phyloP scores from a whole-genome alignment of 2,113 vertebrate genomes.

The Anthoscopus minutus region DNA sequence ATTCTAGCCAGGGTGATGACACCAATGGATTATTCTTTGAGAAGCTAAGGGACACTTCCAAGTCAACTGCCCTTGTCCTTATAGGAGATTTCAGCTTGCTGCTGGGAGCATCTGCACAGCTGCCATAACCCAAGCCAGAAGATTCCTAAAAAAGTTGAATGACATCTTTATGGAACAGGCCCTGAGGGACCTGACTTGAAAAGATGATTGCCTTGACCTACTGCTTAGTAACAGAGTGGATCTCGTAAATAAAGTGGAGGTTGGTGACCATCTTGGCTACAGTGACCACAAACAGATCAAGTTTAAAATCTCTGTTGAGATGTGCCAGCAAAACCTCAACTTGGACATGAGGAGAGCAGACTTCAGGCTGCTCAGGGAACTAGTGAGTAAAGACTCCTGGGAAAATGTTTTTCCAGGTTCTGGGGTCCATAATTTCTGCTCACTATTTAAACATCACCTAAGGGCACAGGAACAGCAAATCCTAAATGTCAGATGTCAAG shows the following conservation, averaged over 20 bases:
- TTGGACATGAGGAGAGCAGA: not conserved
- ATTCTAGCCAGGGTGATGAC: not conserved
- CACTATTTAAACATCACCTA: not conserved
- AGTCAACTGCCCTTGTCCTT: not conserved
- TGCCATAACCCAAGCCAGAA: not conserved
- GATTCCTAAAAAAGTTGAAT: not conserved
- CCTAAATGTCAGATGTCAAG: not conserved
- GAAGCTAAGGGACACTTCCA: not conserved
- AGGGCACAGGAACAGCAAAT: not conserved
- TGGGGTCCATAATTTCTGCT: not conserved
- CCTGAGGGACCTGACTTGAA: not conserved
- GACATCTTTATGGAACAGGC: not conserved
- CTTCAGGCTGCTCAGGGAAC: not conserved
- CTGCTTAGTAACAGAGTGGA: not conserved
- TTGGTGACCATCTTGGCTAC: not conserved
- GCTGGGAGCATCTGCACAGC: not conserved
- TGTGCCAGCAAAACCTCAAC: not conserved
- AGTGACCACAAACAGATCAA: not conserved
- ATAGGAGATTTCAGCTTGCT: not conserved
- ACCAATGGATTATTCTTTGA: not conserved
- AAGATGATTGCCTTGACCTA: not conserved
- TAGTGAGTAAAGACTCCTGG: not conserved
- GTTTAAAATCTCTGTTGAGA: not conserved
- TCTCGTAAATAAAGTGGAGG: not conserved
- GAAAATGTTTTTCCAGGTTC: not conserved